phyloP scores from a whole-genome alignment of 2,888 invertebrate genomes.

The Leptinotarsa tumamoca region DNA sequence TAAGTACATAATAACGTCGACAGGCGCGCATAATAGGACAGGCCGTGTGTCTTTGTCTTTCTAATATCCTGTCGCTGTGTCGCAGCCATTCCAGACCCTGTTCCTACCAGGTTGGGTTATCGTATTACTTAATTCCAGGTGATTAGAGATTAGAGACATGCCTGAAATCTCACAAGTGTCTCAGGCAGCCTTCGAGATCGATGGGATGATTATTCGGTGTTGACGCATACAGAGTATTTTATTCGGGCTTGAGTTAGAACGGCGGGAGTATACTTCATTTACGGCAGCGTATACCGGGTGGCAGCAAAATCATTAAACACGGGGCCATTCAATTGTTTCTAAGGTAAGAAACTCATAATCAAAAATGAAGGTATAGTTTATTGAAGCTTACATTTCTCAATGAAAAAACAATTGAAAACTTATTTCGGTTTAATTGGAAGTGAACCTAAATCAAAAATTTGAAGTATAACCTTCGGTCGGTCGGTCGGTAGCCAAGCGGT shows the following conservation, averaged over 20 bases:
- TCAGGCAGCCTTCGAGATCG: constrained; percentile 7
- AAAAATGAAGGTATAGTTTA: too few relatives aligned
- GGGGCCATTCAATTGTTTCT: too few relatives aligned
- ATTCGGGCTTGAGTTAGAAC: background rate
- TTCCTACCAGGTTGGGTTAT: constrained; percentile 28
- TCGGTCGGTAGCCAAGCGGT: too few relatives aligned
- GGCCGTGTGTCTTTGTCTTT: constrained; percentile 53
- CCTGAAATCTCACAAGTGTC: constrained; percentile 21
- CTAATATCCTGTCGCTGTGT: constrained; percentile 52
- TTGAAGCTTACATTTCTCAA: too few relatives aligned
- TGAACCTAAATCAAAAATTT: too few relatives aligned
- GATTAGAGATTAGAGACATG: constrained; percentile 20
- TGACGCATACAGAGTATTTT: background rate
- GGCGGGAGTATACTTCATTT: too few relatives aligned
- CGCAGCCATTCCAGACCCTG: constrained; percentile 35
- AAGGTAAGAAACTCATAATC: too few relatives aligned
- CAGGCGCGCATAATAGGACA: constrained; percentile 53
- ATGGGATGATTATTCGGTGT: constrained; percentile 17
- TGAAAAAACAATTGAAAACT: too few relatives aligned
- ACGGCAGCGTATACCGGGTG: too few relatives aligned
- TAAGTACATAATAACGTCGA: constrained; percentile 56
- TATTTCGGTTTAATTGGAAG: too few relatives aligned
- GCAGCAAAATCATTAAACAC: too few relatives aligned
- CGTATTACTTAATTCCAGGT: constrained; percentile 22
- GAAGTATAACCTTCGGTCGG: too few relatives aligned